phyloP scores from a whole-genome alignment of 2,113 vertebrate species.

The Forbesichthys papilliferus region DNA sequence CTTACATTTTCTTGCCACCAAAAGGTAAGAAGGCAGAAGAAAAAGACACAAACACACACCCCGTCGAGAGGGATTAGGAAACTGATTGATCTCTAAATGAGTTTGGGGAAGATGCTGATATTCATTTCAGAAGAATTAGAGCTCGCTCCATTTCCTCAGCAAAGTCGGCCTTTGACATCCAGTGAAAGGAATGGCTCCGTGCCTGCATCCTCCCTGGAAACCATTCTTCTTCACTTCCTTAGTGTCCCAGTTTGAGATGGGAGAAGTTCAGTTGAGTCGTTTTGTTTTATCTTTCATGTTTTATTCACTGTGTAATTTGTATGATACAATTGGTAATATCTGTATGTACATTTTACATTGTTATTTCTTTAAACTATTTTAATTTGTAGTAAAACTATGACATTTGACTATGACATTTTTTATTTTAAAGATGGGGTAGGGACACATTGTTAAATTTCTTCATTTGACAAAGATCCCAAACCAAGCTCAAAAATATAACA shows the following conservation, averaged over 20 bases:
- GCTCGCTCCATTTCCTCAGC: slow-evolving; percentile 70
- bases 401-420: too few relatives aligned
- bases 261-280: not conserved
- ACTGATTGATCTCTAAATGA: slow-evolving; percentile 81
- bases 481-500: too few relatives aligned
- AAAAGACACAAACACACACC: slow-evolving; percentile 69
- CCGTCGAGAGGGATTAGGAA: slow-evolving; percentile 66
- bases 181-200: slow-evolving; percentile 21
- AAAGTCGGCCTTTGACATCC: slow-evolving; percentile 59
- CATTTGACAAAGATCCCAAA: too few relatives aligned
- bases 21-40: slow-evolving; percentile 52
- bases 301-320: not conserved
- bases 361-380: too few relatives aligned
- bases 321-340: rapidly evolving
- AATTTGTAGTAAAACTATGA: too few relatives aligned
- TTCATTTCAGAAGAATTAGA: slow-evolving; percentile 81
- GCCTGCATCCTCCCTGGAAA: slow-evolving; percentile 53
- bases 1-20: slow-evolving; percentile 34
- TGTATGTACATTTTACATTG: not conserved
- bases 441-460: too few relatives aligned
- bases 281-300: slow-evolving; percentile 2
- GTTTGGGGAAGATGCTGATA: slow-evolving; percentile 78
- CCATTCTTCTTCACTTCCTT: slow-evolving; percentile 29
- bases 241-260: not conserved
- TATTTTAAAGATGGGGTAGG: too few relatives aligned